Evolutionary conservation across 2,888 invertebrate species (phyloP).

Genomic region (Zaprionus obscuricornis): DNA sequence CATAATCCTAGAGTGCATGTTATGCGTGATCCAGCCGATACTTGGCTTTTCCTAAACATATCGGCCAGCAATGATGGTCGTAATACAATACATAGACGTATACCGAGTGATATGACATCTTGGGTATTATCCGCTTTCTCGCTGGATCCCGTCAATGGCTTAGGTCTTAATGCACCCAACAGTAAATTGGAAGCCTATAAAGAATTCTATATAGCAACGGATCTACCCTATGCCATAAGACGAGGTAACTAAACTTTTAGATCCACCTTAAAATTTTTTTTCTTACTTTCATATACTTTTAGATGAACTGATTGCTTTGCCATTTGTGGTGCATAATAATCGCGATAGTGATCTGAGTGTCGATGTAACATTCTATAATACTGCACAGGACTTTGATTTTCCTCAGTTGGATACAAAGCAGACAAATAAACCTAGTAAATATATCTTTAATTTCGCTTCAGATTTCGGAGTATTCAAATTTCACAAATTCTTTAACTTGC

Average conservation of each 20-base stretch:
- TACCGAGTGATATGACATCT: constrained; percentile 93
- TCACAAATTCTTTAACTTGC: not conserved
- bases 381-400: constrained; percentile 92
- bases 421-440: constrained; percentile 88
- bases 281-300: not conserved
- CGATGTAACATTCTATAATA: constrained; percentile 93
- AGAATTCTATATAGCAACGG: constrained; percentile 92
- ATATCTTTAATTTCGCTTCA: not conserved
- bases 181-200: constrained; percentile 90
- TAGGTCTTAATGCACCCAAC: constrained; percentile 89
- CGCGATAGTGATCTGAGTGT: constrained; percentile 90
- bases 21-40: constrained; percentile 88
- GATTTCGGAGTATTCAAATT: no score
- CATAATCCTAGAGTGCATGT: constrained; percentile 92
- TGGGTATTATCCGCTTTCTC: constrained; percentile 94
- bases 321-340: constrained; percentile 95
- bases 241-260: constrained; percentile 81
- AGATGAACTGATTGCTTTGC: constrained; percentile 96
- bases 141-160: constrained; percentile 89
- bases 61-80: constrained; percentile 88
- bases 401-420: constrained; percentile 90
- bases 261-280: not conserved
- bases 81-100: constrained; percentile 86
- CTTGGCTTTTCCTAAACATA: constrained; percentile 94
- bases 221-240: constrained; percentile 94